These are phyloP conservation scores for Cotesia typhae DNA, from an alignment of 1,140 invertebrate genomes.

Conservation along the genomic window DNA sequence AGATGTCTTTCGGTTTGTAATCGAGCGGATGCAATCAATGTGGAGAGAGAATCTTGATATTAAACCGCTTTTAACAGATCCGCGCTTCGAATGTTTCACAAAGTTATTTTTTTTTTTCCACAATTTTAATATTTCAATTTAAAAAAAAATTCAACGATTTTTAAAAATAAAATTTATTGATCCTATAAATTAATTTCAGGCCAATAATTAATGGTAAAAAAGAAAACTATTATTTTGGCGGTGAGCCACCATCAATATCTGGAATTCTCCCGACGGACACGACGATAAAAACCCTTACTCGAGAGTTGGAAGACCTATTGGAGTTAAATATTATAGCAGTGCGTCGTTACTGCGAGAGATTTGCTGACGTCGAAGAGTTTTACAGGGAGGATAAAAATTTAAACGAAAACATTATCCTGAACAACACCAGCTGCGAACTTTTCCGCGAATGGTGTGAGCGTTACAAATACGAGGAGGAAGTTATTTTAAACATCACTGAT, in stretches of 20 bases:
- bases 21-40: slow-evolving; percentile 66
- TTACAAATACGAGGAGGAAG: slow-evolving; percentile 70
- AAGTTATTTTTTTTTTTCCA: slow-evolving; percentile 56
- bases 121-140: too few species aligned
- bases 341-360: slow-evolving; percentile 72
- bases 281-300: slow-evolving; percentile 66
- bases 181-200: slow-evolving; percentile 60
- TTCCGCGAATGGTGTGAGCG: slow-evolving; percentile 70
- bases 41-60: slow-evolving; percentile 71
- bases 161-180: slow-evolving; percentile 2
- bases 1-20: slow-evolving; percentile 64
- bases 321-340: slow-evolving; percentile 70
- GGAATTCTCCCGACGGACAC: slow-evolving; percentile 74
- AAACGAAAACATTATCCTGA: slow-evolving; percentile 66
- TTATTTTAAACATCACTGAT: slow-evolving; percentile 71
- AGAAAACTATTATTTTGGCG: slow-evolving; percentile 72
- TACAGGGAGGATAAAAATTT: slow-evolving; percentile 75
- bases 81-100: slow-evolving; percentile 65
- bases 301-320: slow-evolving; percentile 67
- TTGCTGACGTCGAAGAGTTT: slow-evolving; percentile 73
- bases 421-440: slow-evolving; percentile 64
- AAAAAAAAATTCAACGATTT: too few species aligned
- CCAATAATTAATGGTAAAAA: slow-evolving; percentile 79
- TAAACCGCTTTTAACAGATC: slow-evolving; percentile 70
- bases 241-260: slow-evolving; percentile 71